phyloP scores from a whole-genome alignment of 2,797 vertebrate genomes.

The Trachops cirrhosus region DNA sequence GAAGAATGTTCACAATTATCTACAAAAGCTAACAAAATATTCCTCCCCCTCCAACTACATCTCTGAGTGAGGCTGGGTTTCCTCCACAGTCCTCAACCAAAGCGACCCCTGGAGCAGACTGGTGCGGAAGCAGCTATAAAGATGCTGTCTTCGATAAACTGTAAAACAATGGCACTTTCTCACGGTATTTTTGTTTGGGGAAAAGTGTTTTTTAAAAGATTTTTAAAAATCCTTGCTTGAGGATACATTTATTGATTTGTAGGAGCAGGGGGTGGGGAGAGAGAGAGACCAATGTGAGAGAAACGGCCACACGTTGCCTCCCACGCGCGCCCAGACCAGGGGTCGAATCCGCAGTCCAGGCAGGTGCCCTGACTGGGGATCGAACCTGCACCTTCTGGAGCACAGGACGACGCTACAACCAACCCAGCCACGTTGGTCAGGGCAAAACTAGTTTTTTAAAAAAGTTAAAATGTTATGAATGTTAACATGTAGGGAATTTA shows the following conservation, averaged over 20 bases:
- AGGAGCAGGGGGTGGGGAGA: rapidly evolving
- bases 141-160: background rate
- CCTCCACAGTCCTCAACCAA: background rate
- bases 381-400: background rate
- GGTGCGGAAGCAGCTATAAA: background rate
- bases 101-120: background rate
- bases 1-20: background rate
- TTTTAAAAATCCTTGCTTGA: no score
- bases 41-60: background rate
- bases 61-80: background rate
- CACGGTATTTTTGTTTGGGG: background rate
- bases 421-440: background rate
- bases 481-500: background rate
- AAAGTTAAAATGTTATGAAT: background rate
- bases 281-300: no score
- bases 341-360: no score
- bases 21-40: background rate
- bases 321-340: no score
- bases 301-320: no score
- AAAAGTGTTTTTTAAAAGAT: background rate
- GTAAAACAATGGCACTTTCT: background rate
- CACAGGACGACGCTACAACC: background rate
- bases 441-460: background rate
- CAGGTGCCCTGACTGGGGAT: background rate
- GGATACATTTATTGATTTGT: no score